Base-by-base conservation (phyloP, 1,140 invertebrate species). In the Caerostris extrusa region DNA sequence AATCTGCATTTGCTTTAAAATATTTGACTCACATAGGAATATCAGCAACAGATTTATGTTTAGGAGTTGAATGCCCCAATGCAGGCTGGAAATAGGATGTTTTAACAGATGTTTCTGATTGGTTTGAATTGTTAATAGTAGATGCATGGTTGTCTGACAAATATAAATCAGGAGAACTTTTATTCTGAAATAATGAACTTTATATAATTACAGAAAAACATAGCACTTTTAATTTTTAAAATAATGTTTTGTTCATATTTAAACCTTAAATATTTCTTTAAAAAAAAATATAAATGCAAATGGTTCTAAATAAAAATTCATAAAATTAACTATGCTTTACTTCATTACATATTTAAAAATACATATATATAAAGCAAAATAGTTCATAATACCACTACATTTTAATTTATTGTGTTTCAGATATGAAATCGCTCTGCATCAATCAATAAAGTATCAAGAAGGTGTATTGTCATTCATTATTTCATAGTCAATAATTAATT, bases 11-110 rank as follows among this genome's bases (percentile, higher is more conserved):
- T 87, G 61, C 3, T 12, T n/a, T 12, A 86, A 57, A 56, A 69
- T 5, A 93, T 3, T 19, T 10, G 56, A 87, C 85, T 89, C 61
- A 93, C 92, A 88, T 89, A 53, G 92, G 92, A 57, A 88, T 93
- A 81, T 93, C 86, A 19, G 58, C 86, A 10, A 88, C 57, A 61
- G 92, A 88, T 50, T 93, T 93, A 56, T 93, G 69, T 34, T 93
- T 93, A 14, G 85, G 69, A 10, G 69, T 82, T 3, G 90, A 85
- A 81, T 81, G n/a, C 6, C 58, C 58, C 3, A 81, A 53, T 60
- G 19, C 17, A 64, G 92, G 85, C 55, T 60, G 71, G 12, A 91
- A 57, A 14, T 77, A 64, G 17, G 92, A 82, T 4, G 5, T 19
- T 12, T 58, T 50, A 17, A 19, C 3, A 7, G 69, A 64, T 89